Evolutionary conservation across 2,113 vertebrate species (phyloP), one percentile per base, ranked within the genome.

Genomic region (Syrrhaptes paradoxus): DNA sequence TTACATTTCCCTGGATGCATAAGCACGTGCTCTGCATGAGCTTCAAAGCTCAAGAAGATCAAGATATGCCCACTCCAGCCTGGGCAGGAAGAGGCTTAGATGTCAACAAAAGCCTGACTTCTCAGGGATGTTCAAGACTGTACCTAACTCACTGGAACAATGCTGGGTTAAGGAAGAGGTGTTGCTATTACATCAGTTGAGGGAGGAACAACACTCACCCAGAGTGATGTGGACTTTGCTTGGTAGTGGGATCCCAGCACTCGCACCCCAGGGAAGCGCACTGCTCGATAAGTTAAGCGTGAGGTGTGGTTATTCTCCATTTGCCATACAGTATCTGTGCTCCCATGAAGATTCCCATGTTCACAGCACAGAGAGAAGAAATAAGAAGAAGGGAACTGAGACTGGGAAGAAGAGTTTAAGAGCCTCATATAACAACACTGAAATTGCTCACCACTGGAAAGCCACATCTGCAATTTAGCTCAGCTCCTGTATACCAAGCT

Each of bases 171-270:
- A 41, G 63, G 59, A 55, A 76, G 43, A 76, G 10, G 11, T 43
- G 36, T 4, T 57, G 32, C 46, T 79, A 0, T n/a, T 31, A 14
- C 2, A 0, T 28, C 24, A 61, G 6, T 0, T 49, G 19, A 25
- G 10, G 13, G 51, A 66, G 8, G 10, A 63, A 34, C 22, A 88
- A 10, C 22, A 36, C 29, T 65, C 12, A 34, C 9, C 15, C 74
- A 78, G 49, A 26, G 32, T 34, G 51, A 9, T 11, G 51, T 38
- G 49, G 32, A 8, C 43, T 49, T n/a, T 32, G 8, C 61, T 46
- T 61, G 38, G 29, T 3, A 10, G 32, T 43, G 59, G 43, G 51
- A 63, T 34, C 49, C 43, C 82, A 77, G 74, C 13, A 24, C 45
- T 59, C 55, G 8, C 51, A 78, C 9, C 46, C 41, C 79, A 45